Percentiles rank a stretch among this genome's conserved stretches.
Conservation (phyloP, 2,113 vertebrate species). For the Corynorhinus townsendii region DNA sequence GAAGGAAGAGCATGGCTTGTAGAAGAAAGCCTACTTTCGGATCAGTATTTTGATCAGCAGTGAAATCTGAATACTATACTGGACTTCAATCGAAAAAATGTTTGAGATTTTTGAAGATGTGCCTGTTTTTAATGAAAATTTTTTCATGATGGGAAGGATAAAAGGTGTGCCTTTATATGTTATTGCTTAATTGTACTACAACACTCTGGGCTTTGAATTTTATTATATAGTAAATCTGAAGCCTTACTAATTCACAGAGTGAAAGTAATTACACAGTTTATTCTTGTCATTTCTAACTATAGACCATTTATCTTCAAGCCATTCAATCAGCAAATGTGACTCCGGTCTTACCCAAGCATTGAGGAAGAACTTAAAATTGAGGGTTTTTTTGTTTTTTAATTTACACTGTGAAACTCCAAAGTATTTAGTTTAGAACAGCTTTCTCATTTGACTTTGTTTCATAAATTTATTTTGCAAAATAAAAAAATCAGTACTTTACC, state of each 20-base stretch:
- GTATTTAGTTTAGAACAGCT: neutral
- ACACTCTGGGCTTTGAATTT: neutral
- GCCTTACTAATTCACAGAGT: neutral
- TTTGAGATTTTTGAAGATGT: neutral
- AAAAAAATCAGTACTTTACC: neutral
- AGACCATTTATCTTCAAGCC: constrained; percentile 3
- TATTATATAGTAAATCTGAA: neutral
- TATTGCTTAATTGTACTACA: neutral
- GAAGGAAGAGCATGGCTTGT: neutral
- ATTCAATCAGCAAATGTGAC: neutral
- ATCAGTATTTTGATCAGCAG: neutral
- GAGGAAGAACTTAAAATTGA: neutral
- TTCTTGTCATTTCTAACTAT: neutral
- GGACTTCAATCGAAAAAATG: neutral
- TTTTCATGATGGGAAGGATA: neutral
- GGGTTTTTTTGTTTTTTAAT: neutral
- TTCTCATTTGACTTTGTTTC: constrained; percentile 4
- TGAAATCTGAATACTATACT: neutral
- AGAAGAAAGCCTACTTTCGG: neutral
- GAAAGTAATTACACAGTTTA: neutral
- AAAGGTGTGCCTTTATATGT: neutral
- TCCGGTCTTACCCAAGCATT: neutral
- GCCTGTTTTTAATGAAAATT: neutral
- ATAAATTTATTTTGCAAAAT: neutral
- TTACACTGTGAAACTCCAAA: neutral